Conservation (phyloP, 2,888 invertebrate genomes). For the Ornithoptera priamus region DNA sequence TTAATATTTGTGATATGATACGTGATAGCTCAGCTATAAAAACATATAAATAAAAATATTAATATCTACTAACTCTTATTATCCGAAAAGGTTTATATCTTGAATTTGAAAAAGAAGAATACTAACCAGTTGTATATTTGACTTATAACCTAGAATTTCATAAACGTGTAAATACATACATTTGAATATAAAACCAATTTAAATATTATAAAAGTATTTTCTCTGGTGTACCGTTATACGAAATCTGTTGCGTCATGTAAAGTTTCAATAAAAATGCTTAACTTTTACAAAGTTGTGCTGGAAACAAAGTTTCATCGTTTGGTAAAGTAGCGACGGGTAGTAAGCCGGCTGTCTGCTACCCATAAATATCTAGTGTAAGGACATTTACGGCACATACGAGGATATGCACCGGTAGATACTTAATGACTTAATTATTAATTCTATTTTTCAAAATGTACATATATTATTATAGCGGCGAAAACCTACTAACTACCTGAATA, state of each 20-base stretch:
- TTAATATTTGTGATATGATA: too few species aligned
- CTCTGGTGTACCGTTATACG: not conserved
- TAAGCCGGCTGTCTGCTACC: conserved; percentile 1
- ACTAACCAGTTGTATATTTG: too few species aligned
- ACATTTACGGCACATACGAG: conserved; percentile 15
- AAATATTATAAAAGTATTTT: not conserved
- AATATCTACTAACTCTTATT: too few species aligned
- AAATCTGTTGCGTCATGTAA: conserved; percentile 10
- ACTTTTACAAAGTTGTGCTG: conserved; percentile 4
- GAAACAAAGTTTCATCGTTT: conserved; percentile 9
- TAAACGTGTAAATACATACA: not conserved
- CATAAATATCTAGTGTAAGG: conserved; percentile 8
- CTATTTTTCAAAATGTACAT: not conserved
- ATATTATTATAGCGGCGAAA: not conserved
- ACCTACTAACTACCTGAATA: too few species aligned
- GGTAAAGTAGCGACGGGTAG: conserved; percentile 5
- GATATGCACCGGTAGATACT: conserved; percentile 7
- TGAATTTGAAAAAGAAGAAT: too few species aligned
- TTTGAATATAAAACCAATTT: not conserved
- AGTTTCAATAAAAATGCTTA: not conserved
- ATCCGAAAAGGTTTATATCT: too few species aligned
- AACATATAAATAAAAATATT: too few species aligned
- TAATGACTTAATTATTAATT: conserved; percentile 1
- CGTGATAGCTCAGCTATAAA: too few species aligned
- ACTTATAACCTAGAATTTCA: too few species aligned